These are phyloP conservation scores for Drosophila repleta DNA, from an alignment of 1,140 invertebrate species.

Conservation along the genomic window DNA sequence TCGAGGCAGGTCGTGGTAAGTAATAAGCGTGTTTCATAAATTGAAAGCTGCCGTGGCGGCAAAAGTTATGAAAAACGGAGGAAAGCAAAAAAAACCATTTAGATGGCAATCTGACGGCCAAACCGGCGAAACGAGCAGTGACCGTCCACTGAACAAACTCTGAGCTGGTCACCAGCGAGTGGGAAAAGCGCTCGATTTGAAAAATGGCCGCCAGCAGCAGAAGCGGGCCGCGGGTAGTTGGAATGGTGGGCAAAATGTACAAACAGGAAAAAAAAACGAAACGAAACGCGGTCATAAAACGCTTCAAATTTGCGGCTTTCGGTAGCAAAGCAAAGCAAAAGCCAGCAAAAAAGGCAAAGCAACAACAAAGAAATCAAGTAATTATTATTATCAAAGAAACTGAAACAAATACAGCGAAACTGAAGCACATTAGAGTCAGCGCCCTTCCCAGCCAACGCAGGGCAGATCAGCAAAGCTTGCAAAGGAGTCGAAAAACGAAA, in stretches of 20 bases:
- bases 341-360: constrained; percentile 34
- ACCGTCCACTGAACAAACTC: constrained; percentile 10
- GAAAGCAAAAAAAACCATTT: constrained; percentile 59
- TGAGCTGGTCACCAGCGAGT: constrained; percentile 22
- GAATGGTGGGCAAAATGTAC: constrained; percentile 32
- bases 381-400: constrained; percentile 77
- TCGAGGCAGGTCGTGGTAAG: constrained; percentile 23
- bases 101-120: constrained; percentile 70
- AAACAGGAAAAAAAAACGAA: constrained; percentile 74
- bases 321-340: constrained; percentile 56
- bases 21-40: constrained; percentile 80
- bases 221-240: neutral
- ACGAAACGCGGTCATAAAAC: constrained; percentile 74
- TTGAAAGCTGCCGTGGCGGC: constrained; percentile 70
- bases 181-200: constrained; percentile 69
- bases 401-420: constrained; percentile 17
- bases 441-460: constrained; percentile 19
- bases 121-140: constrained; percentile 40
- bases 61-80: constrained; percentile 69
- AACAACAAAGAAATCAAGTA: constrained; percentile 61
- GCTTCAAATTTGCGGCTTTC: constrained; percentile 74
- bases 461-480: neutral
- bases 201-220: constrained; percentile 59
- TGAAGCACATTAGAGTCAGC: constrained; percentile 26
- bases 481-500: no score